Evolutionary conservation across 2,888 invertebrate genomes (phyloP).

Genomic region (Myopa testacea): DNA sequence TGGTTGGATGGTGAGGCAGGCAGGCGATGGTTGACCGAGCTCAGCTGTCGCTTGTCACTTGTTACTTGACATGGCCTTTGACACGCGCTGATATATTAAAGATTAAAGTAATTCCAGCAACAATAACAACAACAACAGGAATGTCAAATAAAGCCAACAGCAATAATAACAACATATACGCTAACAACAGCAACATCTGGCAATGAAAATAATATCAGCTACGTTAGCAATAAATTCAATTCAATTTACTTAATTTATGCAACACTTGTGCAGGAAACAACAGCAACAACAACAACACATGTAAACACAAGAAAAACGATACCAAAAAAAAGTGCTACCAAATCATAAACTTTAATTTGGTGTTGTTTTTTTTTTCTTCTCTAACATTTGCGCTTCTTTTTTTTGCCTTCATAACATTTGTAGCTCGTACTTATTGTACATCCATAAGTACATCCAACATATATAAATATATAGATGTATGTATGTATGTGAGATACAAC

Average conservation of each 20-base stretch:
- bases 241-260: conserved; percentile 38
- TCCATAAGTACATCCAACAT: too few relatives aligned
- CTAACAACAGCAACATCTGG: neutral
- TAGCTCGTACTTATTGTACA: too few relatives aligned
- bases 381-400: too few relatives aligned
- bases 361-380: too few relatives aligned
- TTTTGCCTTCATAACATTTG: too few relatives aligned
- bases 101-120: neutral
- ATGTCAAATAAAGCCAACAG: neutral
- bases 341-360: conserved; percentile 1
- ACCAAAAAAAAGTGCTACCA: neutral
- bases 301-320: neutral
- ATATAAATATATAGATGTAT: too few relatives aligned
- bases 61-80: neutral
- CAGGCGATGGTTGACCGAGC: neutral
- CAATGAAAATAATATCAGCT: neutral
- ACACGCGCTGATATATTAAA: neutral
- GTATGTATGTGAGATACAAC: neutral
- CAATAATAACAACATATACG: neutral
- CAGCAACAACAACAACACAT: neutral
- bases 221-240: conserved; percentile 14
- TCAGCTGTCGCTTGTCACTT: neutral
- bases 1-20: neutral
- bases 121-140: conserved; percentile 4
- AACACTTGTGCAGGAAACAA: conserved; percentile 35